Evolutionary conservation across 2,797 vertebrate species (phyloP), one percentile per base, ranked within the genome.

Genomic region (Pipistrellus kuhlii): DNA sequence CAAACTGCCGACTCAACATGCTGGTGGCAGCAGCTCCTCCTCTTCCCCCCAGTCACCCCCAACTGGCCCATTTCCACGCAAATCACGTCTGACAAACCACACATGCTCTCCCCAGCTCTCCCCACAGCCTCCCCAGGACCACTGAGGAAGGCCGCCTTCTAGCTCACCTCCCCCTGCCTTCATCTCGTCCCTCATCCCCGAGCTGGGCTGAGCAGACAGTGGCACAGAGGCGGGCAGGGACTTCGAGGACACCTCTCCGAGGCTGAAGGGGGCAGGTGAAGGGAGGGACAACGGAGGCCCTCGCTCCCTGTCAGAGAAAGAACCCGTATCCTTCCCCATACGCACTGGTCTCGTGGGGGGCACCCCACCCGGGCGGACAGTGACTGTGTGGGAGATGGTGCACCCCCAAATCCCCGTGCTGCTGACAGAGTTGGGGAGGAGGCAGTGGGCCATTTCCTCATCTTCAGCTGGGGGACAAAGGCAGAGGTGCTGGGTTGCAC

Each of bases 21-120:
- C 51, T 55, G 51, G 76, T 14, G 93, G 62, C 35, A 51, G 5
- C 93, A 94, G 96, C 8, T 92, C 93, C 48, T 96, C 75, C 8
- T 92, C 93, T 48, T 17, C 15, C 27, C 30, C 53, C 81, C 51
- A 55, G 97, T 95, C 96, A 25, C 32, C 92, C 94, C 69, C 2
- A 12, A 72, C 85, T 11, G 48, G 87, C 76, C 93, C 5, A n/a
- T 48, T 73, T 85, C 66, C 89, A 75, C 32, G 68, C 81, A 72
- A 86, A 91, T 59, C 86, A 15, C 95, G 89, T 90, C 95, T 85
- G 87, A 96, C 96, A 93, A 93, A 93, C 78, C 83, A 4, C 93
- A 97, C 95, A 4, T 95, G 91, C 83, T 91, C 48, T 75, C 85
- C 1, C 66, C 48, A 5, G 87, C 88, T 76, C 84, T 17, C 4